Conservation (phyloP, 2,113 vertebrate genomes). For the Sphaerodactylus townsendi region DNA sequence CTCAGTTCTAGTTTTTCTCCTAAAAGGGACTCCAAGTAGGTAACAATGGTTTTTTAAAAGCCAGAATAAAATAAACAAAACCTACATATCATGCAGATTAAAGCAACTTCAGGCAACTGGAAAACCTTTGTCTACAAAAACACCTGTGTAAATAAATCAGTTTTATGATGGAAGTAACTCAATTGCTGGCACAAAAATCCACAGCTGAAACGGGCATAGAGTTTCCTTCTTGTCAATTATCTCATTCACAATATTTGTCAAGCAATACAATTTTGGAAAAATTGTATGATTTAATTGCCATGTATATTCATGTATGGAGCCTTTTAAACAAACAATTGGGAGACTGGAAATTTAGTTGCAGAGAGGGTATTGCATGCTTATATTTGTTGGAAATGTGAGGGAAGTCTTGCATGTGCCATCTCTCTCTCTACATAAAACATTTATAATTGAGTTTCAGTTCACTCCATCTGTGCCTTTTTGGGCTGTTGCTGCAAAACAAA, state of each 20-base stretch:
- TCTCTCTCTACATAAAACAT: constrained; percentile 7
- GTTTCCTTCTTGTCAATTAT: constrained; percentile 6
- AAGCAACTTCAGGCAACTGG: too few relatives aligned
- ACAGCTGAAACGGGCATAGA: not conserved
- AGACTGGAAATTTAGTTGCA: constrained; percentile 17
- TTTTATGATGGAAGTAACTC: not conserved
- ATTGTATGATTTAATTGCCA: not conserved
- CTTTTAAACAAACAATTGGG: constrained; percentile 1
- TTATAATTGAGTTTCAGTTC: constrained; percentile 48
- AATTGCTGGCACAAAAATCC: not conserved
- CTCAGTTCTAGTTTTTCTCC: too few relatives aligned
- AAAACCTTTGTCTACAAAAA: too few relatives aligned
- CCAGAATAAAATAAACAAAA: too few relatives aligned
- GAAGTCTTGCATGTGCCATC: not conserved
- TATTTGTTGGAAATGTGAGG: constrained; percentile 29
- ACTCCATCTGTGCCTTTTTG: constrained; percentile 48
- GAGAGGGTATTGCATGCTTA: constrained; percentile 23
- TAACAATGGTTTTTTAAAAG: too few relatives aligned
- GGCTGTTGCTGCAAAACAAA: constrained; percentile 47
- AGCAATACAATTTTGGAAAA: not conserved
- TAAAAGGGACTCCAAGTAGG: too few relatives aligned
- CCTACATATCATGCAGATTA: too few relatives aligned
- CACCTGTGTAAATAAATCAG: too few relatives aligned
- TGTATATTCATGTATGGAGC: not conserved
- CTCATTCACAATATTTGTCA: constrained; percentile 21